Conservation (phyloP, 2,888 invertebrate species). For the Oligia strigilis region DNA sequence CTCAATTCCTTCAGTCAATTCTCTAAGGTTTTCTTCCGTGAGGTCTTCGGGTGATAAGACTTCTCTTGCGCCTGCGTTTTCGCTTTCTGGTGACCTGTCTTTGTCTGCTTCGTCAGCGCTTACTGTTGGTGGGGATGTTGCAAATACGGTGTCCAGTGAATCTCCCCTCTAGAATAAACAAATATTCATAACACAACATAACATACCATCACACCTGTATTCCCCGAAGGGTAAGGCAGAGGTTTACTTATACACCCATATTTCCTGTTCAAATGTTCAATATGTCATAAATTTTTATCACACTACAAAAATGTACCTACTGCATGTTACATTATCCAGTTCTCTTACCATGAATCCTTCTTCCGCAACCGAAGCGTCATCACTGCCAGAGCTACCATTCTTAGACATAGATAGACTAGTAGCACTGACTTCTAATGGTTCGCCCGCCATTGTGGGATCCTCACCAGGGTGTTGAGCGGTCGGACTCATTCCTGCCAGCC, state of each 20-base stretch:
- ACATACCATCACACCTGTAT: neutral
- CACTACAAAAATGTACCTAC: neutral
- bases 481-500: conserved; percentile 71
- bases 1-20: conserved; percentile 85
- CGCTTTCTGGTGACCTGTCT: conserved; percentile 65
- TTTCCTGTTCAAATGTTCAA: neutral
- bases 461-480: conserved; percentile 60
- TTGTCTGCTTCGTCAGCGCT: conserved; percentile 81
- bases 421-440: conserved; percentile 54
- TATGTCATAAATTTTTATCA: neutral
- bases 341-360: conserved; percentile 87
- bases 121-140: conserved; percentile 90
- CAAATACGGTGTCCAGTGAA: conserved; percentile 92
- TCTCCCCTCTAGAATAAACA: conserved; percentile 90
- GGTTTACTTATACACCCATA: neutral
- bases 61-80: conserved; percentile 60
- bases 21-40: conserved; percentile 84
- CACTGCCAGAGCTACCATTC: conserved; percentile 86
- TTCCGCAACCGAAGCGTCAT: conserved; percentile 84
- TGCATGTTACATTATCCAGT: neutral
- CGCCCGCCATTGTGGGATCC: conserved; percentile 48
- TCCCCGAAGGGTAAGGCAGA: neutral
- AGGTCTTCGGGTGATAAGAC: conserved; percentile 75
- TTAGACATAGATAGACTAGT: conserved; percentile 71
- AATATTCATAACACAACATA: neutral